Conservation (phyloP, 2,797 vertebrate species). For the Heliangelus exortis region DNA sequence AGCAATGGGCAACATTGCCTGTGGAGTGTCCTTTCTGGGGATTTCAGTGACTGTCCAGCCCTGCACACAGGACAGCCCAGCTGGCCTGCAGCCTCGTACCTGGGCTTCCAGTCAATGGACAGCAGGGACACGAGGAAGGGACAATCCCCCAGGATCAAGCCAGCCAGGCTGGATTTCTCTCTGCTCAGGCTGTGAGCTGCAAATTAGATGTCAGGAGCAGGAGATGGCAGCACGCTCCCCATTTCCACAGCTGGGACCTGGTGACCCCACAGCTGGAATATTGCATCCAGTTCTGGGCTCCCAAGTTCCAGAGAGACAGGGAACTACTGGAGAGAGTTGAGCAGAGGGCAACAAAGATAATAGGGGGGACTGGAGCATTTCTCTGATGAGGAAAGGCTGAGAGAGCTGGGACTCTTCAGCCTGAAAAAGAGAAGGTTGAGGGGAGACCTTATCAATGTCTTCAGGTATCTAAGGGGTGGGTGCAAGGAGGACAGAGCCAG, state of each 20-base stretch:
- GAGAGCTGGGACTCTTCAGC: no score
- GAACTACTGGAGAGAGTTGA: no score
- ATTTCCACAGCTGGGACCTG: neutral
- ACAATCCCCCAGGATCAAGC: neutral
- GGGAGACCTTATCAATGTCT: no score
- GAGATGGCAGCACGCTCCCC: neutral
- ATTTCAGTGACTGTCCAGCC: neutral
- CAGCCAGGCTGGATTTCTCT: neutral
- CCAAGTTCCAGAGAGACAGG: no score
- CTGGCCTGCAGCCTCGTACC: neutral
- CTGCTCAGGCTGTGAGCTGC: neutral
- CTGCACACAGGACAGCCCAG: neutral
- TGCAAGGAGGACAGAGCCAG: no score
- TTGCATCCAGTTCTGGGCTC: no score
- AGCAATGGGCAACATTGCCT: neutral
- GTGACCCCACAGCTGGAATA: neutral
- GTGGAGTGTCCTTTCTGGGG: neutral
- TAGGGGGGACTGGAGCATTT: no score
- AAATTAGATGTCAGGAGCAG: neutral
- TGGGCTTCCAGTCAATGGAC: neutral
- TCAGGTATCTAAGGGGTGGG: no score
- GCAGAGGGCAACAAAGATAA: no score
- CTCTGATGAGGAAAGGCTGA: no score
- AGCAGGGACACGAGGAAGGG: neutral
- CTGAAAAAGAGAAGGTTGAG: no score